Base-by-base conservation (phyloP, 2,888 invertebrate species). In the Callinectes sapidus region DNA sequence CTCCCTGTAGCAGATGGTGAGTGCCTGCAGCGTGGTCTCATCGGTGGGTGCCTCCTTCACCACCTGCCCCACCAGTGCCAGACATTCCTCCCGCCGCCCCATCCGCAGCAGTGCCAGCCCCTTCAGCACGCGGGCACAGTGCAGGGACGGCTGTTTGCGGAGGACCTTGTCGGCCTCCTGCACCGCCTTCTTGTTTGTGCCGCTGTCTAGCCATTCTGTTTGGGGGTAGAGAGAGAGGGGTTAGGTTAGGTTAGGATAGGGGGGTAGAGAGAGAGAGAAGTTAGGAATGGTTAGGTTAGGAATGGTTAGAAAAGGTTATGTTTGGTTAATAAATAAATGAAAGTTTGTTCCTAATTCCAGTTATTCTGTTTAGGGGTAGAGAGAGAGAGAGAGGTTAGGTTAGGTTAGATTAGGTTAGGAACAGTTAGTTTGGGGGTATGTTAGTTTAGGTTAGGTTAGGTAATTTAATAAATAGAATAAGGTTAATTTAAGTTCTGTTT, bases 151-250 rank as follows among this genome's bases (percentile, higher is more conserved):
- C 95, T 98, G 98, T 96, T 99, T 99, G 95, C 98, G 98, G 92
- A 99, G 96, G 91, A 99, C 97, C 96, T 99, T 99, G 95, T 99
- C 99, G 23, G 98, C 98, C 96, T 99, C 99, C 96, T 99, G 98
- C 87, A 99, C 96, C 0, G 99, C 99, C 96, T 99, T 99, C 95
- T 99, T 99, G 96, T 99, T 98, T 96, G 99, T 99, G 23, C 98
- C 98, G 96, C 97, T 97, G 96, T 99, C 99, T 95, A 99, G 96
- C 97, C 98, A 98, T 96, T 99, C 99, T 99, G 96, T 18, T n/a
- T n/a, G 23, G 8, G 6, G 86, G 32, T n/a, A 55, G 55, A 8
- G 16, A 55, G 14, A 35, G 18, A 14, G n/a, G 16, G 48, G 55
- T 55, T 54, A 1, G 14, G 32, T n/a, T 89, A 42, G 90, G 16